Percentiles rank a stretch among this genome's conserved stretches.
Evolutionary conservation across 1,140 invertebrate species (phyloP).

Genomic region (Drosophila bocqueti): DNA sequence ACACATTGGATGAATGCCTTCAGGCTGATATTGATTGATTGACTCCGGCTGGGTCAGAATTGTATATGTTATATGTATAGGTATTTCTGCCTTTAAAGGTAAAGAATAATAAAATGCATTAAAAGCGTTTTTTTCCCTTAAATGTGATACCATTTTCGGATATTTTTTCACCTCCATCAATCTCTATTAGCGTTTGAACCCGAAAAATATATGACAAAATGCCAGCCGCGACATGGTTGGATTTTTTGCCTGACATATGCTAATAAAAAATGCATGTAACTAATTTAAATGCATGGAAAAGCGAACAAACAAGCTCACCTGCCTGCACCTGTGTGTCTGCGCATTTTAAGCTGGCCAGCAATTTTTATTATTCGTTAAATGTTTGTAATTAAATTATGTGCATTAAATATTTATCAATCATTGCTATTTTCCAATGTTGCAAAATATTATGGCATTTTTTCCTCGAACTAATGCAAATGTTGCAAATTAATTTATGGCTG

Average conservation of each 20-base stretch:
- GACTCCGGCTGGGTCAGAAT: conserved; percentile 20
- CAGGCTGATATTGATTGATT: conserved; percentile 68
- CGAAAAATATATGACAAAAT: conserved; percentile 7
- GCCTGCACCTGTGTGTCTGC: background rate
- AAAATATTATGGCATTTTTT: conserved; percentile 21
- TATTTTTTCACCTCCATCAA: conserved; percentile 21
- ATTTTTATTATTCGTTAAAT: conserved; percentile 50
- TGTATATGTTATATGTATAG: background rate
- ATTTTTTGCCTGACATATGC: conserved; percentile 21
- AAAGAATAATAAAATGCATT: background rate
- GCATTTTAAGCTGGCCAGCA: conserved; percentile 44
- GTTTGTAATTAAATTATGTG: conserved; percentile 73
- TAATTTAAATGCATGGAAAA: conserved; percentile 77
- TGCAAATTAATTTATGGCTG: conserved; percentile 64
- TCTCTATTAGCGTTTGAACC: conserved; percentile 25
- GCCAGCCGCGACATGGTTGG: background rate
- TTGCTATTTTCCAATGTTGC: conserved; percentile 16
- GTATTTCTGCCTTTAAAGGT: background rate
- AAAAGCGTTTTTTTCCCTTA: background rate
- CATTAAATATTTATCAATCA: conserved; percentile 67
- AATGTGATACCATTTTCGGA: background rate
- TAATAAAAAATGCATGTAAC: conserved; percentile 69
- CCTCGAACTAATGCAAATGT: conserved; percentile 32
- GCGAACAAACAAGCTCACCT: conserved; percentile 13
- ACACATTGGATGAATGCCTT: conserved; percentile 47